Base-by-base conservation (phyloP, 2,113 vertebrate species). In the Propithecus coquereli region DNA sequence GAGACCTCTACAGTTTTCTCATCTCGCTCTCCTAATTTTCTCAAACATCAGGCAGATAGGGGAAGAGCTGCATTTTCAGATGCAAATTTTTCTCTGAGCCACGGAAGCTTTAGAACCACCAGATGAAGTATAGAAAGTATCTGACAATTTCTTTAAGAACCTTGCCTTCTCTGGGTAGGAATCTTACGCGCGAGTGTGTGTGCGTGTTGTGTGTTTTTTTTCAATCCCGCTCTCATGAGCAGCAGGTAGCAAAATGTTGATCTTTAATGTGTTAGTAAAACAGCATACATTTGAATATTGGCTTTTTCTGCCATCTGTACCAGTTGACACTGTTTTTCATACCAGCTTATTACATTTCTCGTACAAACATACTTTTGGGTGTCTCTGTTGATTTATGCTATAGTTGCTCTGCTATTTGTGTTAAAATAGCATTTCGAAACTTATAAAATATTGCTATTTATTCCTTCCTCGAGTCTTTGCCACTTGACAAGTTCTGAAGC, bases 191-290 rank as follows among this genome's bases (percentile, higher is more conserved):
- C 3, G 76, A 96, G 92, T 91, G 8, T 66, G 34, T 96, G 96
- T 92, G 84, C 92, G 96, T 95, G 95, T 90, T 91, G 93, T 95
- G 96, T 92, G 84, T 79, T 50, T 50, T 89, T 96, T 94, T 97
- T 95, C 20, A 97, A 96, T 97, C 97, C 71, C 77, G 95, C 97
- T 91, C 91, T 94, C 97, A 12, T 40, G 97, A 98, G 97, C 98
- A 98, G 98, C 97, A 97, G 97, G 97, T 94, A 97, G 96, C 94
- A 89, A 96, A 97, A 97, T 97, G 98, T 97, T 97, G 97, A 96
- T 95, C 96, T 97, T 91, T 94, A 96, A 97, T 91, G 97, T 98
- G 98, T 97, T 97, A 97, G 97, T 92, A 97, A 97, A 97, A 97
- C 97, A 97, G 97, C 97, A 88, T 92, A 92, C 97, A 96, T 96